A percentile compares a stretch with the other conserved stretches of the same genome.
These are phyloP conservation scores for Rutilus rutilus DNA, from an alignment of 2,113 vertebrate genomes.

Conservation along the genomic window DNA sequence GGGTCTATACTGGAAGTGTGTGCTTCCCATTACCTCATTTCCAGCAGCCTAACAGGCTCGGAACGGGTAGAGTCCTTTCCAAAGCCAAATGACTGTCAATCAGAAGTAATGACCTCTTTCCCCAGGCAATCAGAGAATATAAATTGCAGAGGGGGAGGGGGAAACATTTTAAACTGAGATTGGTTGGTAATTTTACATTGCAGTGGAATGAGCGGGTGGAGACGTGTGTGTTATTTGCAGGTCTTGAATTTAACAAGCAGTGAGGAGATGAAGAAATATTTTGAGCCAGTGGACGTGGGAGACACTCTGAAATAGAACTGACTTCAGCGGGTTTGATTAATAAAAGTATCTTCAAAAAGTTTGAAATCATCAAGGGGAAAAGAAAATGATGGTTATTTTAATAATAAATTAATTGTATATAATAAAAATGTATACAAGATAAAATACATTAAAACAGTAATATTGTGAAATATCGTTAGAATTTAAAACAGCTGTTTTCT, in stretches of 20 bases:
- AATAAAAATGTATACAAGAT: not conserved
- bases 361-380: not conserved
- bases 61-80: not conserved
- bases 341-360: not conserved
- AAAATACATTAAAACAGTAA: not conserved
- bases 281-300: not conserved
- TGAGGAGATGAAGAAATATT: not conserved
- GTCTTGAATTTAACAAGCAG: conserved; percentile 31
- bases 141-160: conserved; percentile 15
- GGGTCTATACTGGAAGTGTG: not conserved
- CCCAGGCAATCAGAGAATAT: conserved; percentile 30
- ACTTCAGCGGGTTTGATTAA: not conserved
- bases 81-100: conserved; percentile 50
- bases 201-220: not conserved
- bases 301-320: not conserved
- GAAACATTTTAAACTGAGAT: conserved; percentile 29
- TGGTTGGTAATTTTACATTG: conserved; percentile 30
- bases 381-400: not conserved
- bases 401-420: not conserved
- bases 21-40: conserved; percentile 27
- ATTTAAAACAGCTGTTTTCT: too few species aligned
- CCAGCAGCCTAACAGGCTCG: conserved; percentile 17
- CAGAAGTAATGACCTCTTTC: conserved; percentile 37
- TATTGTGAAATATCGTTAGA: too few species aligned
- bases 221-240: conserved; percentile 9